Percentiles rank a stretch among this genome's conserved stretches.
Conservation (phyloP, 2,113 vertebrate genomes). For the Oreochromis aureus region DNA sequence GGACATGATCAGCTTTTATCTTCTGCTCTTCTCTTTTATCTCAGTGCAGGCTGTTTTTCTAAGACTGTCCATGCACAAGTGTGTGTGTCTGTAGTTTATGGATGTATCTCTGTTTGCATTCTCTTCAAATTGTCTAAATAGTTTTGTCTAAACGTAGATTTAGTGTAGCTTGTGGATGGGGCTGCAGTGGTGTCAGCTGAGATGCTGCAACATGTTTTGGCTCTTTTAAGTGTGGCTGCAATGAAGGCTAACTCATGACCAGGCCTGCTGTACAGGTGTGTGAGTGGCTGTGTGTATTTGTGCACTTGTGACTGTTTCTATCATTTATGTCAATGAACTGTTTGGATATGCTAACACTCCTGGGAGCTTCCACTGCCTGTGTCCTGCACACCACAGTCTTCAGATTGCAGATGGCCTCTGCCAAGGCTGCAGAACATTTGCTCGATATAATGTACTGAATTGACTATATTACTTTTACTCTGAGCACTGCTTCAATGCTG, state of each 20-base stretch:
- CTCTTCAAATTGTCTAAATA: too few species aligned
- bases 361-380: too few species aligned
- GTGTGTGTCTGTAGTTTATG: not conserved
- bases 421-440: conserved; percentile 6
- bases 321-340: not conserved
- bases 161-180: conserved; percentile 53
- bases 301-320: not conserved
- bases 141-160: conserved; percentile 18
- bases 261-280: conserved; percentile 39
- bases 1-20: not conserved
- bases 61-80: not conserved
- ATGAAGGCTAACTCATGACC: conserved; percentile 31
- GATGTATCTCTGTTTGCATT: not conserved
- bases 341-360: conserved; percentile 57
- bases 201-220: conserved; percentile 64
- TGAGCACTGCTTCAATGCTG: too few species aligned
- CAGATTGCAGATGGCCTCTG: not conserved
- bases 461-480: too few species aligned
- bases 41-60: not conserved
- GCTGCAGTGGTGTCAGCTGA: conserved; percentile 50
- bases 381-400: too few species aligned
- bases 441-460: not conserved
- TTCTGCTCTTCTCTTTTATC: not conserved
- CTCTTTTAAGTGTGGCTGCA: conserved; percentile 56
- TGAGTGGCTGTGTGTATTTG: not conserved